Evolutionary conservation across 1,140 invertebrate genomes (phyloP), one percentile per base, ranked within the genome.

Genomic region (Cherax quadricarinatus): DNA sequence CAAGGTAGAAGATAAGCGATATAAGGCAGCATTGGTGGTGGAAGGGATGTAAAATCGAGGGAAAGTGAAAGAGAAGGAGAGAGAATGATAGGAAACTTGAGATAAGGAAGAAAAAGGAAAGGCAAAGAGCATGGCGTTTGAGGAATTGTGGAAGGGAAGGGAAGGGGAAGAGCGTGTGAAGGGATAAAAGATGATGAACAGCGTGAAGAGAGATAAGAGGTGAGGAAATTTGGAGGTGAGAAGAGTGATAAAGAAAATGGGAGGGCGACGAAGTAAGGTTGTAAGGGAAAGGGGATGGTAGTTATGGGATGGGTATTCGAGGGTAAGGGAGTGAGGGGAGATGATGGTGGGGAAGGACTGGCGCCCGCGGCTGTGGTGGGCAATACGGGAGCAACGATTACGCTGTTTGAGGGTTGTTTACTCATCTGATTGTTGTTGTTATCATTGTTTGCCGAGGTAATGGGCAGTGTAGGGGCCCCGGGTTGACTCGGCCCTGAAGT

Each of bases 371-470:
- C 16, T 16, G 21, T 18, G 14, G 5, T 18, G 14, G 18, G 62
- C 21, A 66, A 66, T 66, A 66, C 62, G 14, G 62, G 62, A 21
- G 18, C 62, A 66, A 21, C 16, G 14, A 66, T 66, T 66, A 66
- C 62, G 70, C 24, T 75, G n/a, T 30, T 75, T 75, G 70, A 10
- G 30, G n/a, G n/a, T 30, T 75, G 70, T 75, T 75, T 75, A 21
- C 70, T 9, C 9, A 30, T 75, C 16, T 75, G 70, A 75, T 75
- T 75, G 70, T 75, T 75, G 70, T 75, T 75, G 70, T 75, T 75
- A 75, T 75, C 70, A 21, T 75, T 75, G 70, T 75, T 75, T 75
- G 70, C 70, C 70, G 70, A 75, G 70, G 70, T 75, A 75, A 75
- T 75, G 70, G 70, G n/a, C 70, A 75, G 70, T 75, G 70, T 6